Percentiles rank a stretch among this genome's conserved stretches.
Conservation (phyloP, 2,113 vertebrate genomes). For the Rattus rattus region DNA sequence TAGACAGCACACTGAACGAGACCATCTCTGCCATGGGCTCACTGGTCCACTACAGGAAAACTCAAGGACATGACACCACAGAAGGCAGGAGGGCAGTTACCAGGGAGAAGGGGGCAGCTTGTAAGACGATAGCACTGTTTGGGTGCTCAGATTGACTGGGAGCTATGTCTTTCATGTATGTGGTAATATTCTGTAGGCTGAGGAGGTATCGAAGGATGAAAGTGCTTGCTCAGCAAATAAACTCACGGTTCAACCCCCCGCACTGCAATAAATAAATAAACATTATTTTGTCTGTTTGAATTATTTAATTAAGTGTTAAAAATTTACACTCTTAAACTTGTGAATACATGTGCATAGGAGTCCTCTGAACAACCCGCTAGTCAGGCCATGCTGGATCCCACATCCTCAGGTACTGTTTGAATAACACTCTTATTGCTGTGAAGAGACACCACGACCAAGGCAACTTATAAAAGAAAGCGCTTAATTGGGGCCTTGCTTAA, state of each 20-base stretch:
- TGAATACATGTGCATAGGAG: neutral
- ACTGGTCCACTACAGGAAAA: neutral
- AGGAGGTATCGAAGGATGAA: neutral
- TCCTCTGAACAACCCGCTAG: neutral
- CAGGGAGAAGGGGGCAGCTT: neutral
- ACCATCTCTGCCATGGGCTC: neutral
- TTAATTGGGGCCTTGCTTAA: neutral
- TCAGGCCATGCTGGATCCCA: neutral
- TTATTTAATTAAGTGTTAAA: conserved; percentile 23
- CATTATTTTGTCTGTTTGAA: conserved; percentile 45
- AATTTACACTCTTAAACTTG: neutral
- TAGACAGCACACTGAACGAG: neutral
- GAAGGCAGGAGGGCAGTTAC: neutral
- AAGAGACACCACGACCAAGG: neutral
- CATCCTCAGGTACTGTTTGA: neutral
- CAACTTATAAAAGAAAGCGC: neutral
- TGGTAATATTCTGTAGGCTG: neutral
- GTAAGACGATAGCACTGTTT: neutral
- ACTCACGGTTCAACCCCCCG: neutral
- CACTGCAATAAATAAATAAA: neutral
- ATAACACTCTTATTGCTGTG: neutral
- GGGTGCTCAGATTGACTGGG: neutral
- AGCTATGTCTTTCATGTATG: neutral
- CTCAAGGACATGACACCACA: neutral
- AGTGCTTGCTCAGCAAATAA: neutral